Evolutionary conservation across 2,888 invertebrate genomes (phyloP).

Genomic region (Melanophora roralis): DNA sequence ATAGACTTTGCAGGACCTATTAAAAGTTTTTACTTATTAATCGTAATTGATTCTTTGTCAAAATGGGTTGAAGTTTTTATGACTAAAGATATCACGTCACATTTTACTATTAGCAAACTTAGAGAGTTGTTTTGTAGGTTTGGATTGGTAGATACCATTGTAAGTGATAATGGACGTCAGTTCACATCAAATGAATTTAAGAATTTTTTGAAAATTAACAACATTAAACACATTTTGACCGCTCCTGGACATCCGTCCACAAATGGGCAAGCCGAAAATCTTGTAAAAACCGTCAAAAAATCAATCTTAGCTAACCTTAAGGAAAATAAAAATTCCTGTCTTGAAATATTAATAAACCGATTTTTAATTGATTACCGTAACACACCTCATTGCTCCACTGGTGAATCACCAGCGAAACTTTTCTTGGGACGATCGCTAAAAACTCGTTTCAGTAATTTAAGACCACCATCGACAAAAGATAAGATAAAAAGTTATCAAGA

Average conservation of each 20-base stretch:
- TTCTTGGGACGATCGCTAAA: no score
- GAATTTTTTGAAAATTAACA: constrained; percentile 65
- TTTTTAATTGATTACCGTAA: constrained; percentile 52
- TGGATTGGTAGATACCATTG: constrained; percentile 18
- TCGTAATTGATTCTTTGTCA: no score
- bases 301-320: constrained; percentile 40
- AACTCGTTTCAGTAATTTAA: constrained; percentile 33
- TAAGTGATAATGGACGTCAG: constrained; percentile 22
- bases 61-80: no score
- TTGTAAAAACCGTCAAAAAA: constrained; percentile 65
- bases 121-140: constrained; percentile 26
- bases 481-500: constrained; percentile 39
- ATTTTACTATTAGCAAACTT: no score
- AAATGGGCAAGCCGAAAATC: constrained; percentile 23
- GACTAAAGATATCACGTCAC: no score
- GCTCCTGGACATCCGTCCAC: constrained; percentile 15
- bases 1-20: no score
- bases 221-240: not conserved
- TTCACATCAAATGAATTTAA: constrained; percentile 55
- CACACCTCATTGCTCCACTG: constrained; percentile 47
- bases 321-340: constrained; percentile 14
- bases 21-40: no score
- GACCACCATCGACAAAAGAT: constrained; percentile 40
- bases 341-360: constrained; percentile 22
- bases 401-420: constrained; percentile 52